Evolutionary conservation across 2,888 invertebrate species (phyloP), one percentile per base, ranked within the genome.

Genomic region (Melanotus villosus): DNA sequence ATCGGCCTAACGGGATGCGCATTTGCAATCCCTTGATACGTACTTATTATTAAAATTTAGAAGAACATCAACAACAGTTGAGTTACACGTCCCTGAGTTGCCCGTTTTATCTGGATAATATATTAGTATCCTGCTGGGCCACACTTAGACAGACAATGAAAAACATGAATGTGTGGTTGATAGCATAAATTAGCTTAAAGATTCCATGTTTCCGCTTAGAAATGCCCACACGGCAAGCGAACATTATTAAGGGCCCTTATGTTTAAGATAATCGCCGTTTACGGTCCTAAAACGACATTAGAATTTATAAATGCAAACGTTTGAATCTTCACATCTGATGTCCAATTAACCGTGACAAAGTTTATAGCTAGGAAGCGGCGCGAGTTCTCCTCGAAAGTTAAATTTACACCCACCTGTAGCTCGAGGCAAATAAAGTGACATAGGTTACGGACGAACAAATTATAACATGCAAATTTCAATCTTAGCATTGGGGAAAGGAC

Each of bases 321-420:
- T 56, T n/a, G 30, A 34, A 65, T 65, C 64, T 56, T 45, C 21
- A 12, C 36, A 65, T 65, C 64, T 56, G n/a, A 34, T 45, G 54
- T 56, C 57, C 64, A 65, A 65, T 65, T 65, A 65, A 65, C 26
- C 64, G 64, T 56, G 64, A 56, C 64, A 56, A 65, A 45, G 64
- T 65, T 65, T 65, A 65, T 65, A 34, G 54, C 64, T 65, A 65
- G 57, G 64, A 65, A 65, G 64, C n/a, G n/a, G n/a, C 64, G 57
- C 56, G 34, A 65, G 56, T 16, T 58, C 30, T 65, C 23, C 41
- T 45, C 43, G 34, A 57, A 65, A 56, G 45, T 21, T 64, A 18
- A 30, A 56, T 64, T 19, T 65, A 45, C 64, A 57, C 56, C 64
- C 64, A 65, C 64, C 43, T 52, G 36, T 54, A 12, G 45, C 56